Percentiles rank a stretch among this genome's conserved stretches.
Conservation (phyloP, 2,113 vertebrate species). For the Beaufortia kweichowensis region DNA sequence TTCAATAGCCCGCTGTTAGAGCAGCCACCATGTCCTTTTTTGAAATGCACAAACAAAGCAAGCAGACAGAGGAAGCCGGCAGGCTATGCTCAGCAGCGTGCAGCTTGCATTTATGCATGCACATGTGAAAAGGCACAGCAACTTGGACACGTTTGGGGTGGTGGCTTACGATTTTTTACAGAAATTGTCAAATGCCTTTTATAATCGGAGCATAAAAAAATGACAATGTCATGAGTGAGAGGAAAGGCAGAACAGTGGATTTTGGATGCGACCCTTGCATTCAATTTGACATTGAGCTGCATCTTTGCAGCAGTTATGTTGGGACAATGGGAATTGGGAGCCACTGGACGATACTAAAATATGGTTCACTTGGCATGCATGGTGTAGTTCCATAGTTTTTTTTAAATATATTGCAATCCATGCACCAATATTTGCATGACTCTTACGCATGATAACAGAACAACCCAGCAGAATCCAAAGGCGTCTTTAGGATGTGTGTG, state of each 20-base stretch:
- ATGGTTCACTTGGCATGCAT: background rate
- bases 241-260: background rate
- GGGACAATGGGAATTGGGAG: conserved; percentile 6
- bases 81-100: conserved; percentile 11
- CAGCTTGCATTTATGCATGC: conserved; percentile 31
- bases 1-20: background rate
- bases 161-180: background rate
- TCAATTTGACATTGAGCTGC: conserved; percentile 17
- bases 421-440: conserved; percentile 21
- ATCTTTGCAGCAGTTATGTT: conserved; percentile 16
- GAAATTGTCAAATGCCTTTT: background rate
- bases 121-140: background rate
- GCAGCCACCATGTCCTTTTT: background rate
- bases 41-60: conserved; percentile 21
- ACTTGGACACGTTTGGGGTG: conserved; percentile 11
- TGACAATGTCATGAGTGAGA: background rate
- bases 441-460: background rate
- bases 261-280: background rate
- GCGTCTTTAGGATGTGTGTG: background rate
- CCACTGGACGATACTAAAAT: background rate
- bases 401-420: background rate
- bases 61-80: conserved; percentile 23
- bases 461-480: background rate
- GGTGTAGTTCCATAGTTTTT: background rate
- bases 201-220: background rate